Conservation (phyloP, 2,797 vertebrate species). For the Coranthus polyacanthus region DNA sequence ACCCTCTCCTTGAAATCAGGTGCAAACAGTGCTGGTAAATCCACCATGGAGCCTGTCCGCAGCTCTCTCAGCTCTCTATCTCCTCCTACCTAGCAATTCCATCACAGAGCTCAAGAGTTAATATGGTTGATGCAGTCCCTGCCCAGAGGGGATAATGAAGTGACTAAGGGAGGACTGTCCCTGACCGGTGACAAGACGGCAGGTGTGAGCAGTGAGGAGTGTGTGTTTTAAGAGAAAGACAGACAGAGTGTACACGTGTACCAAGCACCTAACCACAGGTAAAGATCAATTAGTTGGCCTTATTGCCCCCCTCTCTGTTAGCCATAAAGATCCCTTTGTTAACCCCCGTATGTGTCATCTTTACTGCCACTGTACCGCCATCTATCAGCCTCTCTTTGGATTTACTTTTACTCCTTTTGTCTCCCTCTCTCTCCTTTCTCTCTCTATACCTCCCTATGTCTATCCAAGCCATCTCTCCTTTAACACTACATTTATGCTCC, state of each 20-base stretch:
- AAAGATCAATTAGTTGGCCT: constrained; percentile 76
- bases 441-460: constrained; percentile 18
- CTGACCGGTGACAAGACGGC: constrained; percentile 71
- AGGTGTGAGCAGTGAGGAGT: constrained; percentile 59
- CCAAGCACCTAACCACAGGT: constrained; percentile 43
- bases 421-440: constrained; percentile 9
- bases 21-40: constrained; percentile 68
- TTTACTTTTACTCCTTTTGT: constrained; percentile 15
- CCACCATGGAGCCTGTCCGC: constrained; percentile 43
- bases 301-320: constrained; percentile 56
- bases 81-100: constrained; percentile 60
- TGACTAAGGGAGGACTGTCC: constrained; percentile 71
- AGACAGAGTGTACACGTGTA: constrained; percentile 20
- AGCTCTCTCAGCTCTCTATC: constrained; percentile 55
- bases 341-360: constrained; percentile 68
- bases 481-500: constrained; percentile 75
- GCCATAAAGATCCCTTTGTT: constrained; percentile 61
- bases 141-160: constrained; percentile 73
- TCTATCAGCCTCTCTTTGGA: constrained; percentile 54
- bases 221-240: constrained; percentile 13
- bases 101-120: constrained; percentile 68
- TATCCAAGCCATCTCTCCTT: constrained; percentile 60
- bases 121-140: constrained; percentile 69
- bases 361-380: constrained; percentile 62
- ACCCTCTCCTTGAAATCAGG: constrained; percentile 65